Conservation (phyloP, 2,888 invertebrate genomes). For the Stenichneumon culpator region DNA sequence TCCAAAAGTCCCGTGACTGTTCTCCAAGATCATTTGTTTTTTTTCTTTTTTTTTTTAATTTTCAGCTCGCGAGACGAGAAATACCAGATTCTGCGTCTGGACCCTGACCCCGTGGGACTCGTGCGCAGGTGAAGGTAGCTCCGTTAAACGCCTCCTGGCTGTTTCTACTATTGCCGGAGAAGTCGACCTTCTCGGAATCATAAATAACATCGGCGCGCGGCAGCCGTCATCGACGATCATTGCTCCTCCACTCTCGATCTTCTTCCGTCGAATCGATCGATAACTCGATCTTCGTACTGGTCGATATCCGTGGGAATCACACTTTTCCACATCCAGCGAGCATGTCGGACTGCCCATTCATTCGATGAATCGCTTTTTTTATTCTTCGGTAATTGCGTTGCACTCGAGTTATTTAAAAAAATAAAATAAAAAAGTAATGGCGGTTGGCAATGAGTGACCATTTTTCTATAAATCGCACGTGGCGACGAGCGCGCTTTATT, state of each 20-base stretch:
- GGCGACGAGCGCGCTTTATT: background rate
- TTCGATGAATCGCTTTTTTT: background rate
- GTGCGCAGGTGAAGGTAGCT: constrained; percentile 51
- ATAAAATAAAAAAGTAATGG: background rate
- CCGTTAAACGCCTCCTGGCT: constrained; percentile 33
- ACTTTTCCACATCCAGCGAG: constrained; percentile 11
- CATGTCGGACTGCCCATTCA: background rate
- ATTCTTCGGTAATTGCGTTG: background rate
- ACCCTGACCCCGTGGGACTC: constrained; percentile 56
- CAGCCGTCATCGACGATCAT: constrained; percentile 60
- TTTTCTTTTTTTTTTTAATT: constrained; percentile 18
- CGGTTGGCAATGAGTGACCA: background rate
- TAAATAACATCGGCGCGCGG: constrained; percentile 67
- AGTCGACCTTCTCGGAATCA: constrained; percentile 70
- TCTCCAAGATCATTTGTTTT: background rate
- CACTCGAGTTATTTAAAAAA: background rate
- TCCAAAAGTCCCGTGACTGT: constrained; percentile 19
- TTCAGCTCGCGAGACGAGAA: constrained; percentile 27
- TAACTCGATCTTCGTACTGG: constrained; percentile 50
- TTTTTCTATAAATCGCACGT: background rate
- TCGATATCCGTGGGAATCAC: constrained; percentile 53
- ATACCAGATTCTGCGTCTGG: constrained; percentile 56
- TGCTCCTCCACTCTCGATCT: constrained; percentile 61
- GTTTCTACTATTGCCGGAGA: constrained; percentile 41
- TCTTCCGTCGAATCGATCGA: constrained; percentile 37